Evolutionary conservation across 2,797 vertebrate genomes (phyloP).

Genomic region (Cossypha caffra): DNA sequence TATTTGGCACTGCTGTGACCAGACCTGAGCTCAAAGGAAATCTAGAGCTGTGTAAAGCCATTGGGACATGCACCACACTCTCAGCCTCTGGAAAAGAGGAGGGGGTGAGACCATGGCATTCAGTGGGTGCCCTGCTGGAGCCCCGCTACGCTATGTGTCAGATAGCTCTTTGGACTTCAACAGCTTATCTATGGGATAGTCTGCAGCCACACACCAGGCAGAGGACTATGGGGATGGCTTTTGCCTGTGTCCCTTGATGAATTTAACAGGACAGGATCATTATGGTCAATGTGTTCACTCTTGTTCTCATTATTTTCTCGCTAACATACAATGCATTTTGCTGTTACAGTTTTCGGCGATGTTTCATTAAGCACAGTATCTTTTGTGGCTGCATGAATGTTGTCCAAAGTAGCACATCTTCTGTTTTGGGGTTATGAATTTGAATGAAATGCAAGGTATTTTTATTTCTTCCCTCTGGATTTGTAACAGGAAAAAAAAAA

Average conservation of each 20-base stretch:
- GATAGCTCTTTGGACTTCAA: not conserved
- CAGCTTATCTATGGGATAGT: not conserved
- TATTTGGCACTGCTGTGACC: not conserved
- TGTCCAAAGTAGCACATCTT: not conserved
- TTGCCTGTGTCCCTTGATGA: not conserved
- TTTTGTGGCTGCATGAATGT: not conserved
- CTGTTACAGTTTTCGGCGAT: not conserved
- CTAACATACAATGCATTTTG: not conserved
- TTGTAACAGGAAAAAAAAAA: not conserved
- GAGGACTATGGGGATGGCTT: not conserved
- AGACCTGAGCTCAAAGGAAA: not conserved
- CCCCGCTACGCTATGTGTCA: not conserved
- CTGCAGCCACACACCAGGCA: not conserved
- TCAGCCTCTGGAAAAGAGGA: not conserved
- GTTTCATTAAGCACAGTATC: not conserved
- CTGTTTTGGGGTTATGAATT: not conserved
- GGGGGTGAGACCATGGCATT: not conserved
- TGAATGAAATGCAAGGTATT: not conserved
- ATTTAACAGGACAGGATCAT: not conserved
- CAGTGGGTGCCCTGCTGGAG: not conserved
- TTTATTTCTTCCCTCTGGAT: constrained; percentile 18
- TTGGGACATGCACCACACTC: not conserved
- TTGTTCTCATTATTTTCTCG: not conserved
- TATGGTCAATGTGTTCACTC: not conserved
- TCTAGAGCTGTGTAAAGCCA: not conserved